Evolutionary conservation across 2,113 vertebrate genomes (phyloP).

Genomic region (Ictalurus punctatus): DNA sequence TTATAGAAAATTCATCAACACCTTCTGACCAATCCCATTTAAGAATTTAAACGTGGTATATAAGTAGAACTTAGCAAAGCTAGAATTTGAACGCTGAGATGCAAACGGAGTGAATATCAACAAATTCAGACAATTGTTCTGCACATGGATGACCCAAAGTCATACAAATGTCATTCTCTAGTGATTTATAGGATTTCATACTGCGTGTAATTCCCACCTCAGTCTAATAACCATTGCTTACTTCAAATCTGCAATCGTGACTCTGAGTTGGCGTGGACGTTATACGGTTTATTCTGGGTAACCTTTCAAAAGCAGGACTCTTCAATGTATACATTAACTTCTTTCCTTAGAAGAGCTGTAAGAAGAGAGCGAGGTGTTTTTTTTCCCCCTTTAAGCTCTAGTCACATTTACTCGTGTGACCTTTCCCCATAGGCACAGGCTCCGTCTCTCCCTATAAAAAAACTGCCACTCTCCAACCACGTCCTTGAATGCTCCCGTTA

Average conservation of each 20-base stretch:
- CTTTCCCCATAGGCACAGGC: conserved; percentile 28
- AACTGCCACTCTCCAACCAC: conserved; percentile 16
- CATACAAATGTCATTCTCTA: not conserved
- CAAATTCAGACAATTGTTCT: not conserved
- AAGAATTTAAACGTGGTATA: not conserved
- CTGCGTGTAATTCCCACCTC: not conserved
- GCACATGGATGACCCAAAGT: not conserved
- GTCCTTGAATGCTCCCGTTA: conserved; percentile 16
- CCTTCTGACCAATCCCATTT: not conserved
- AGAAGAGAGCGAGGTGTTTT: conserved; percentile 14
- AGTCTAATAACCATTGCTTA: not conserved
- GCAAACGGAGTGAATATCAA: not conserved
- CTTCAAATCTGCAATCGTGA: not conserved
- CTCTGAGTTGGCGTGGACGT: not conserved
- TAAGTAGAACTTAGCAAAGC: not conserved
- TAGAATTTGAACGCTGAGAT: not conserved
- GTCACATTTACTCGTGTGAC: conserved; percentile 19
- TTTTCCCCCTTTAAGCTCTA: conserved; percentile 17
- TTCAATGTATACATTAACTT: conserved; percentile 17
- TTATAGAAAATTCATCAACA: not conserved
- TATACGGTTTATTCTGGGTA: not conserved
- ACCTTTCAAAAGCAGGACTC: conserved; percentile 1
- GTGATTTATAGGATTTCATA: too few species aligned
- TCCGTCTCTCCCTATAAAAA: conserved; percentile 16
- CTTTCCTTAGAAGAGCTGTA: conserved; percentile 7